Base-by-base conservation (phyloP, 2,888 invertebrate species). In the Punctoribates punctum region DNA sequence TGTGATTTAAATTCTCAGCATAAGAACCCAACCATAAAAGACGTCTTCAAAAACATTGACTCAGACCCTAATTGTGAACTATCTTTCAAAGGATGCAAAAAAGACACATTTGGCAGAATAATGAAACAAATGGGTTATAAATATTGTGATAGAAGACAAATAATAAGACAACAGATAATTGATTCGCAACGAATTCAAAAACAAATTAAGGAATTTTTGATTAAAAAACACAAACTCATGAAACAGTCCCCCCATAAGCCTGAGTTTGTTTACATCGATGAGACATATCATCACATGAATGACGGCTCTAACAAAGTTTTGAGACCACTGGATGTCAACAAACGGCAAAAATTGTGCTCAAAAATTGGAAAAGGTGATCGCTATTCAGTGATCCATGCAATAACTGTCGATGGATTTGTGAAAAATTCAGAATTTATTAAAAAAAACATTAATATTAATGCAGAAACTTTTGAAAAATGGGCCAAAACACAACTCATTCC, bases 101-200 rank as follows among this genome's bases (percentile, higher is more conserved):
- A 20, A 60, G 27, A 17, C 2, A 27, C 15, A 60, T 60, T 60
- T 60, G 1, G 20, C 2, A 13, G 27, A 60, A 5, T 9, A 60
- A 17, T 27, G 5, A 60, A 60, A 20, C 9, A 60, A 60, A 60
- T 60, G 60, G 60, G 60, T 27, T 60, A 60, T 27, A 60, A 60
- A 15, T 9, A 23, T 27, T 8, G 2, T 3, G 11, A 60, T 60
- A 20, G 11, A 27, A 25, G 13, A 20, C 23, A 27, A 25, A 3
- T 27, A 60, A 27, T 60, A 11, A 25, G 60, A 13, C 5, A 6
- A 9, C 2, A 27, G 15, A 9, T 27, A 15, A 11, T 60, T 1
- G 3, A 27, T 2, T 27, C 13, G 17, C 27, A 25, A 25, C 8
- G 15, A 6, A 60, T 60, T 60, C 17, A 60, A 5, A 27, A 1